Percentiles rank a stretch among this genome's conserved stretches.
Evolutionary conservation across 1,140 invertebrate genomes (phyloP).

Genomic region (Drosophila rhopaloa): DNA sequence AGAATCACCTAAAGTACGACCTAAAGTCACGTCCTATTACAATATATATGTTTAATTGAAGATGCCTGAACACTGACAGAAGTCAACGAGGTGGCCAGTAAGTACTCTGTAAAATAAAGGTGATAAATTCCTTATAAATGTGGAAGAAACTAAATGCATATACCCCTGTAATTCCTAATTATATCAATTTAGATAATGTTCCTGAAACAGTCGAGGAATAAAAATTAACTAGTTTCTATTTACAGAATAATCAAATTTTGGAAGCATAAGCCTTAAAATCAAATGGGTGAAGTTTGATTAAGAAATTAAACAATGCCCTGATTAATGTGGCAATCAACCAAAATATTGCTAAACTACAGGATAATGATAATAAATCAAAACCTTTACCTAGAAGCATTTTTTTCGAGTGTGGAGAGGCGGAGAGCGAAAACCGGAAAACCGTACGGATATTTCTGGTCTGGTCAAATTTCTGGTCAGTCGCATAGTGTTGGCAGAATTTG

Average conservation of each 20-base stretch:
- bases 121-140: background rate
- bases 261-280: too few relatives aligned
- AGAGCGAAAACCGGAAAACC: slow-evolving; percentile 15
- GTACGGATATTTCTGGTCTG: slow-evolving; percentile 32
- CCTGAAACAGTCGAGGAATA: too few relatives aligned
- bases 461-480: slow-evolving; percentile 44
- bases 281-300: too few relatives aligned
- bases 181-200: too few relatives aligned
- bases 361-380: too few relatives aligned
- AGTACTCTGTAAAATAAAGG: slow-evolving; percentile 1
- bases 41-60: slow-evolving; percentile 42
- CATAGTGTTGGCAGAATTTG: slow-evolving; percentile 62
- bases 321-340: too few relatives aligned
- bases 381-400: background rate
- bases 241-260: too few relatives aligned
- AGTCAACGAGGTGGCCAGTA: slow-evolving; percentile 4
- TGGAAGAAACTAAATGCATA: background rate
- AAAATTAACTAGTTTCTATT: too few relatives aligned
- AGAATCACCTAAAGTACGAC: slow-evolving; percentile 29
- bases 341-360: too few relatives aligned
- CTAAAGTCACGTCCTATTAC: slow-evolving; percentile 50
- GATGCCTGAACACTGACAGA: slow-evolving; percentile 16
- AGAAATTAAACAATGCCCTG: too few relatives aligned
- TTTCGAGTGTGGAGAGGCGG: background rate
- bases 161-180: too few relatives aligned